These are phyloP conservation scores for Lepeophtheirus nordmannii DNA, from an alignment of 2,888 invertebrate species.

Conservation along the genomic window DNA sequence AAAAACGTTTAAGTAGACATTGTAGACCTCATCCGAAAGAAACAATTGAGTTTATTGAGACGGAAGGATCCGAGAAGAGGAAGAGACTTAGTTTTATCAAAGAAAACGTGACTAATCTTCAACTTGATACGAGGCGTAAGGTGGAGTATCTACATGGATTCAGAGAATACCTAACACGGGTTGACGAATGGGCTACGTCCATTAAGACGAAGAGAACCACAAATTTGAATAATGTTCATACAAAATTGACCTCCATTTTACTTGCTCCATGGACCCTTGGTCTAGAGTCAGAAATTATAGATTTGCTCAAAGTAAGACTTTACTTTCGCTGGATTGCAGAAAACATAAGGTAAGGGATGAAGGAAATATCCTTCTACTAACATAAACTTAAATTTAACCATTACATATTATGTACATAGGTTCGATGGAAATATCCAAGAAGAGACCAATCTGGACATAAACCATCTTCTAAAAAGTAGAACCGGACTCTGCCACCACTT, in stretches of 20 bases:
- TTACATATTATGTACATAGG: slow-evolving; percentile 15
- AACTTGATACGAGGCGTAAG: not conserved
- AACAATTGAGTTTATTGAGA: not conserved
- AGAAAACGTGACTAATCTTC: not conserved
- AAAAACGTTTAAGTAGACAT: not conserved
- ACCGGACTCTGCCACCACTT: slow-evolving; percentile 31
- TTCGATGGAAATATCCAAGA: slow-evolving; percentile 31
- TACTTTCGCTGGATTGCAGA: slow-evolving; percentile 31
- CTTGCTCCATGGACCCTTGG: not conserved
- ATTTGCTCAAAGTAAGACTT: slow-evolving; percentile 30
- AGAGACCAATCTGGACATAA: slow-evolving; percentile 29
- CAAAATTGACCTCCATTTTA: not conserved
- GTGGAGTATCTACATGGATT: slow-evolving; percentile 2
- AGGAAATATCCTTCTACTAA: too few relatives aligned
- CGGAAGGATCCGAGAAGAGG: not conserved
- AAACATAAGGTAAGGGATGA: slow-evolving; percentile 30
- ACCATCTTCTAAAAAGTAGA: slow-evolving; percentile 29
- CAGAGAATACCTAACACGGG: slow-evolving; percentile 12
- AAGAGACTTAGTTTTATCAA: not conserved
- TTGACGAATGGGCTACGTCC: slow-evolving; percentile 23
- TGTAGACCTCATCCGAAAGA: not conserved
- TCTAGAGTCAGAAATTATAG: slow-evolving; percentile 25
- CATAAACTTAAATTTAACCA: too few relatives aligned
- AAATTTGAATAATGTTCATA: slow-evolving; percentile 17
- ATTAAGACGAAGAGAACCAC: slow-evolving; percentile 10